Conservation (phyloP, 2,888 invertebrate species). For the Andrena marginata region DNA sequence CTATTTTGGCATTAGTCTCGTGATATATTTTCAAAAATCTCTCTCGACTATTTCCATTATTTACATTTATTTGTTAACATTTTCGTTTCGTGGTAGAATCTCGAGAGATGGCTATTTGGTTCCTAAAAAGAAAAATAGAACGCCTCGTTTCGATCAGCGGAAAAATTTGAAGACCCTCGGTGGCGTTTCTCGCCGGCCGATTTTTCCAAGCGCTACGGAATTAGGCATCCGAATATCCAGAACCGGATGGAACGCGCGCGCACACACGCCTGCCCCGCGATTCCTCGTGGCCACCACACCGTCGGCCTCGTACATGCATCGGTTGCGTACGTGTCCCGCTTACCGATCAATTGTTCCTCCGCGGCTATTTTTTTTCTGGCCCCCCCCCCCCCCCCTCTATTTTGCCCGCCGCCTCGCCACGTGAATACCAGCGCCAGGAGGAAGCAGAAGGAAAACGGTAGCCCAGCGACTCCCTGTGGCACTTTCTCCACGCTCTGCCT, state of each 20-base stretch:
- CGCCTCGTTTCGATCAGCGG: too few species aligned
- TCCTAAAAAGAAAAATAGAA: neutral
- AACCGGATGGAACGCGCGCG: constrained; percentile 65
- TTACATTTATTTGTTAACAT: too few species aligned
- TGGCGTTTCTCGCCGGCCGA: constrained; percentile 22
- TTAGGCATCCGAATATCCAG: constrained; percentile 60
- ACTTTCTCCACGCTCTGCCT: constrained; percentile 70
- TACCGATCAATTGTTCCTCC: constrained; percentile 78
- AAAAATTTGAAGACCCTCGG: neutral
- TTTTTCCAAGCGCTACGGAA: constrained; percentile 40
- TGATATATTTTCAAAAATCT: too few species aligned
- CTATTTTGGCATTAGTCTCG: too few species aligned
- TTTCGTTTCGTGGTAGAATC: too few species aligned
- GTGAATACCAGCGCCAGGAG: constrained; percentile 55
- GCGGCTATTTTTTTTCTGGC: constrained; percentile 55
- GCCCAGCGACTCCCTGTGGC: constrained; percentile 50
- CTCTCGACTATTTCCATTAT: too few species aligned
- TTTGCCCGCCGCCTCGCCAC: constrained; percentile 26
- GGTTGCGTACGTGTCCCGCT: constrained; percentile 76
- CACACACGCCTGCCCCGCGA: constrained; percentile 58
- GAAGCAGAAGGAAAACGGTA: constrained; percentile 40
- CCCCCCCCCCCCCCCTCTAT: constrained; percentile 18
- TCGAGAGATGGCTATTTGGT: too few species aligned
- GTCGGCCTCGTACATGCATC: constrained; percentile 70
- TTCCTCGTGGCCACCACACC: constrained; percentile 39